A percentile compares a stretch with the other conserved stretches of the same genome.
phyloP scores from a whole-genome alignment of 1,140 invertebrate genomes.

The Hydropsyche tenuis region DNA sequence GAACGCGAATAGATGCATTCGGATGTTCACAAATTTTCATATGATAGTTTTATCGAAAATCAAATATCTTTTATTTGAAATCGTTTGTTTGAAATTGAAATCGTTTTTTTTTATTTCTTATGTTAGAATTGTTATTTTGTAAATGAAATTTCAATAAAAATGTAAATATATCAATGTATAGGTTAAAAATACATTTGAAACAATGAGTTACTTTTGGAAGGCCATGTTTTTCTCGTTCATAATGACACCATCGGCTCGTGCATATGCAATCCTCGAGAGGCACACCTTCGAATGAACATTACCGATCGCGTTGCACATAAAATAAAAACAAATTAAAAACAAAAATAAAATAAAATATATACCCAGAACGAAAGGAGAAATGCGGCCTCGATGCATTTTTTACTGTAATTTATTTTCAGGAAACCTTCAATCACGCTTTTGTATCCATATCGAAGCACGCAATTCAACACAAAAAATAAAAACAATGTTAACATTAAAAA shows the following conservation, averaged over 20 bases:
- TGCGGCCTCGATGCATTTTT: not conserved
- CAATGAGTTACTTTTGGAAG: not conserved
- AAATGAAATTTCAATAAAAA: too few species aligned
- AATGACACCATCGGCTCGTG: not conserved
- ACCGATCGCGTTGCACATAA: slow-evolving; percentile 3
- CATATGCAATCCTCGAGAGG: not conserved
- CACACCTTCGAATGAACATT: slow-evolving; percentile 11
- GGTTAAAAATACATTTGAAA: too few species aligned
- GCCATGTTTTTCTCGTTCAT: not conserved
- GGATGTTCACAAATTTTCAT: not conserved
- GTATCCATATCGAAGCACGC: not conserved
- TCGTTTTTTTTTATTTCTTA: too few species aligned
- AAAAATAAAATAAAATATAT: too few species aligned
- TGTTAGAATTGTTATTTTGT: too few species aligned
- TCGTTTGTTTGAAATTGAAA: too few species aligned
- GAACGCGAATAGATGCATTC: not conserved
- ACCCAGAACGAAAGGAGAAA: not conserved
- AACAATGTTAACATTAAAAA: too few species aligned
- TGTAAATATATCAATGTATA: too few species aligned
- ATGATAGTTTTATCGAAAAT: too few species aligned
- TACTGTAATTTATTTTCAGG: not conserved
- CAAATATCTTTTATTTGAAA: too few species aligned
- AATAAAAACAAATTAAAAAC: not conserved
- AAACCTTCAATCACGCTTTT: slow-evolving; percentile 7
- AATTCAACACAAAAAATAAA: not conserved